Conservation (phyloP, 1,140 invertebrate genomes). For the Drosophila ercepeae region DNA sequence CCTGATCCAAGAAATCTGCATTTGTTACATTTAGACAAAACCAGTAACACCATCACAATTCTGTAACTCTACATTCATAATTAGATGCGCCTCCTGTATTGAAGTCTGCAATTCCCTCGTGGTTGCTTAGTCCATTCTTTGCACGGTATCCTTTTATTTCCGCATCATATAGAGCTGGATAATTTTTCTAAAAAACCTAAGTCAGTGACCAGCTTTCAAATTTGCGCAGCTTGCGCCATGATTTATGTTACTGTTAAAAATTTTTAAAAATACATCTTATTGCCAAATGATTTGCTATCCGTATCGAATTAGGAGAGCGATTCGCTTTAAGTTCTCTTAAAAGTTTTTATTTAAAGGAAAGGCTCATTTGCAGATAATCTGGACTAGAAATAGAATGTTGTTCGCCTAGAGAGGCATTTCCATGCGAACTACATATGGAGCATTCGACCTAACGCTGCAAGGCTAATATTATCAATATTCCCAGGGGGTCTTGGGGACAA, state of each 20-base stretch:
- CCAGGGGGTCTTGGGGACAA: too few species aligned
- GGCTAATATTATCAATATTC: too few species aligned
- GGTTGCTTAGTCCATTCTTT: constrained; percentile 13
- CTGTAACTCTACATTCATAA: constrained; percentile 29
- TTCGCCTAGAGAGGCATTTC: too few species aligned
- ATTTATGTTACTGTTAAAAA: constrained; percentile 38
- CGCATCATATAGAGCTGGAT: constrained; percentile 14
- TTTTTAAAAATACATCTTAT: constrained; percentile 39
- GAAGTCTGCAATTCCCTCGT: constrained; percentile 18
- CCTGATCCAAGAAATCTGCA: constrained; percentile 54
- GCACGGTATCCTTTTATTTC: constrained; percentile 3
- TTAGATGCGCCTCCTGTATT: constrained; percentile 4
- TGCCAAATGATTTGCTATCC: constrained; percentile 1
- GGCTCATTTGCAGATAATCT: too few species aligned
- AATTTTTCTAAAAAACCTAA: constrained; percentile 10
- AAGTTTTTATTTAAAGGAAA: too few species aligned
- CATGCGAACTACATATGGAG: too few species aligned
- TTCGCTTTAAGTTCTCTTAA: too few species aligned
- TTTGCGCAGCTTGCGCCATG: constrained; percentile 12
- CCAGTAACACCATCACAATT: constrained; percentile 4
- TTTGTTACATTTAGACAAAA: constrained; percentile 45
- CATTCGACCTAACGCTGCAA: too few species aligned
- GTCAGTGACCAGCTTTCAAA: constrained; percentile 16
- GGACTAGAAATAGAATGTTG: too few species aligned
- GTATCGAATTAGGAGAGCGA: background rate